These are phyloP conservation scores for Danio albolineatus DNA, from an alignment of 2,797 vertebrate species.

Conservation along the genomic window DNA sequence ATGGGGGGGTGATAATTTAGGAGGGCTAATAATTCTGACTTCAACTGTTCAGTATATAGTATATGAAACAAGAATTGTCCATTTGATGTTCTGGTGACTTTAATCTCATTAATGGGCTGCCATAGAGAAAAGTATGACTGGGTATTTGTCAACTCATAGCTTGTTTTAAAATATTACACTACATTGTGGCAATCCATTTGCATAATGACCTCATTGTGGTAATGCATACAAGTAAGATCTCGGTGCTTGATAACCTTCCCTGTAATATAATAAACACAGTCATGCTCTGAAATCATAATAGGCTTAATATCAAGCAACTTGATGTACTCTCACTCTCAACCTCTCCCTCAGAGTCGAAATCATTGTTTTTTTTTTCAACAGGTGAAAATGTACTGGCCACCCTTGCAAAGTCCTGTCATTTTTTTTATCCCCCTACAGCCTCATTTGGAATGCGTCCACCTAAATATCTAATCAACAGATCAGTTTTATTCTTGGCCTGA, in stretches of 20 bases:
- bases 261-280: conserved; percentile 4
- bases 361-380: not conserved
- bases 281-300: conserved; percentile 10
- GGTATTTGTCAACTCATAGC: not conserved
- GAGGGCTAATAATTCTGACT: too few relatives aligned
- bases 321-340: not conserved
- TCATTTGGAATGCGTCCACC: conserved; percentile 29
- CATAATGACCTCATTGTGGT: conserved; percentile 1
- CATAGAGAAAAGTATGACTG: not conserved
- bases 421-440: not conserved
- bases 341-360: not conserved
- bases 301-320: not conserved
- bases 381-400: not conserved
- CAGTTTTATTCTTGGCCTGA: conserved; percentile 10
- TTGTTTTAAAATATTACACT: not conserved
- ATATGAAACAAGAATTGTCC: too few relatives aligned
- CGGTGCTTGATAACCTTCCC: not conserved
- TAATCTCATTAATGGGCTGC: not conserved
- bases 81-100: not conserved
- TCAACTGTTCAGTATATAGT: too few relatives aligned
- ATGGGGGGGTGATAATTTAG: too few relatives aligned
- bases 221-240: not conserved
- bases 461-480: conserved; percentile 43
- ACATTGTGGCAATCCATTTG: not conserved
- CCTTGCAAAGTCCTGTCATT: conserved; percentile 4